Base-by-base conservation (phyloP, 2,113 vertebrate species). In the Hiodon alosoides region DNA sequence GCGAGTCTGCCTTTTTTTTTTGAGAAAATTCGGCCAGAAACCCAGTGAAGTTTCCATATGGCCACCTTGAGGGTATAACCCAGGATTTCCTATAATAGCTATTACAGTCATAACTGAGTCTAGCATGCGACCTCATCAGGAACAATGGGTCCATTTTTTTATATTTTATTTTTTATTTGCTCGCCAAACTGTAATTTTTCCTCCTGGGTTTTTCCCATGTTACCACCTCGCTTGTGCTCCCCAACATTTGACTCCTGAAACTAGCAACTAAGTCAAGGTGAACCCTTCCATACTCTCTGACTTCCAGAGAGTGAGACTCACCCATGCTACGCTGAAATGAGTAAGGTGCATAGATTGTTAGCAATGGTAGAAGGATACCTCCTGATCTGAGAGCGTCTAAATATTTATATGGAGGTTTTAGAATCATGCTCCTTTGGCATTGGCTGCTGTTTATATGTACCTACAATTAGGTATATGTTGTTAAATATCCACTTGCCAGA, bases 21-120 rank as follows among this genome's bases (percentile, higher is more conserved):
- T 57, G 62, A 74, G 81, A 86, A 86, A 79, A 79, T 86, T 87
- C 91, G 89, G 89, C 88, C 78, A 52, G 75, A 86, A 74, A 90
- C 91, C 91, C 92, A 89, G 84, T 87, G 93, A 96, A 92, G 94
- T 94, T 93, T 95, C 93, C 92, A 93, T 94, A 90, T 96, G 93
- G 92, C 93, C 92, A 89, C 90, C 90, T 90, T 93, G 92, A 86
- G 81, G 85, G 86, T 85, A 89, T 93, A 93, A 93, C 87, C 88
- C 92, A 92, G 92, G 90, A 90, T 91, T 92, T 92, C 90, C 90
- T 93, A 93, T 93, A 93, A 93, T 91, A 90, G 93, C 93, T 93
- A 92, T 92, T 93, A 88, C 80, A 86, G 91, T 93, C 88, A 83
- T 87, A 91, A 80, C 86, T 31, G 85, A 91, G 89, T 88, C 90